Conservation (phyloP, 2,888 invertebrate species). For the Marasmarcha lunaedactyla region DNA sequence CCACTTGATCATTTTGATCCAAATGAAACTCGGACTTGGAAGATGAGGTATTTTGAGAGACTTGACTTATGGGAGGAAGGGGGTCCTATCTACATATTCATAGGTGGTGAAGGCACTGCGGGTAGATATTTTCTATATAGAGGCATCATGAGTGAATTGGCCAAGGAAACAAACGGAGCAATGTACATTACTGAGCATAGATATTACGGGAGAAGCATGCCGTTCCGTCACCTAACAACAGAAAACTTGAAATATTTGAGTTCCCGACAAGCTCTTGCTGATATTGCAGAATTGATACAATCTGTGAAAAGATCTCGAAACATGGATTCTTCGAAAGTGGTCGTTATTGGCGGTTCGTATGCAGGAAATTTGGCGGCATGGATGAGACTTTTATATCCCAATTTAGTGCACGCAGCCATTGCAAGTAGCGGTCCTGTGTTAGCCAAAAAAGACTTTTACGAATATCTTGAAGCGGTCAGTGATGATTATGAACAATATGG, state of each 20-base stretch:
- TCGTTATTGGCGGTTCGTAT: constrained; percentile 52
- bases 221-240: constrained; percentile 28
- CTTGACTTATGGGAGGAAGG: constrained; percentile 32
- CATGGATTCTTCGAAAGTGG: constrained; percentile 38
- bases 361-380: constrained; percentile 55
- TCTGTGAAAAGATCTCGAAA: constrained; percentile 26
- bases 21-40: constrained; percentile 33
- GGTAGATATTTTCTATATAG: constrained; percentile 29
- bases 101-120: constrained; percentile 42
- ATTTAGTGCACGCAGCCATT: constrained; percentile 45
- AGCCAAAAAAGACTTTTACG: constrained; percentile 47
- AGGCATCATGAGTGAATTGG: constrained; percentile 43
- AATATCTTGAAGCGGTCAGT: constrained; percentile 47
- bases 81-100: constrained; percentile 43
- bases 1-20: constrained; percentile 44
- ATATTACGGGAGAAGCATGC: constrained; percentile 51
- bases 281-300: constrained; percentile 33
- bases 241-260: constrained; percentile 40
- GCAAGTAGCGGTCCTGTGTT: constrained; percentile 53
- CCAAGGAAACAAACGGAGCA: constrained; percentile 49
- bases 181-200: constrained; percentile 48
- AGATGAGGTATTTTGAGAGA: constrained; percentile 48
- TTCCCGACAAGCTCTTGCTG: constrained; percentile 47
- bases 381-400: constrained; percentile 44
- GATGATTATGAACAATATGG: constrained; percentile 44